phyloP scores from a whole-genome alignment of 2,113 vertebrate species.

The Cyanoderma ruficeps region DNA sequence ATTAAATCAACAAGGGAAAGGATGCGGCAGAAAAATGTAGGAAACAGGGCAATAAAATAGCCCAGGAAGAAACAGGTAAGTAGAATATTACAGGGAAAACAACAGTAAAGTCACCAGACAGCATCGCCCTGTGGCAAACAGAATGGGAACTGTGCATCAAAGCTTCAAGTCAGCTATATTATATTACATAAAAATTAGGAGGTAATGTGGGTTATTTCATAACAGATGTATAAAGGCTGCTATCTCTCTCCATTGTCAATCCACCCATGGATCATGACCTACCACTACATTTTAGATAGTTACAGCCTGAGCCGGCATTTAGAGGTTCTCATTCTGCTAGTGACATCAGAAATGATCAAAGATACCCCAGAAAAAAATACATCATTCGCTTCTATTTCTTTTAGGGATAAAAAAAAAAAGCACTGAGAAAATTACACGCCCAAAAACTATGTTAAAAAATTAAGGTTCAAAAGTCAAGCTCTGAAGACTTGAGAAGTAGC shows the following conservation, averaged over 20 bases:
- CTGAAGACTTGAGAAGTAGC: background rate
- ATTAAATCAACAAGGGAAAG: background rate
- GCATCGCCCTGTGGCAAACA: background rate
- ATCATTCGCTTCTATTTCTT: background rate
- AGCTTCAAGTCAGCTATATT: background rate
- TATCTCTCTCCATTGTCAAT: background rate
- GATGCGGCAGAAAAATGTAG: background rate
- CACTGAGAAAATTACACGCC: background rate
- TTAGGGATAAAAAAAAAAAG: background rate
- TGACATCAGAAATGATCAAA: background rate
- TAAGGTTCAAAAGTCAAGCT: background rate
- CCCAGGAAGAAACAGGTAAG: background rate
- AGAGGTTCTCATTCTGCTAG: background rate
- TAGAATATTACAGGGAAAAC: background rate
- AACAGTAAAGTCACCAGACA: background rate
- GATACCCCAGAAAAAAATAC: background rate
- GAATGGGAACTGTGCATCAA: background rate
- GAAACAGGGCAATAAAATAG: background rate
- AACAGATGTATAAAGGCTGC: background rate
- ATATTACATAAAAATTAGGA: background rate
- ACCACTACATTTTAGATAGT: background rate
- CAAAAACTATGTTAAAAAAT: background rate
- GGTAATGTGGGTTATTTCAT: background rate
- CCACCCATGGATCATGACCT: rapidly evolving
- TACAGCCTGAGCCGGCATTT: background rate